Percentiles rank a stretch among this genome's conserved stretches.
phyloP scores from a whole-genome alignment of 2,113 vertebrate genomes.

The Gavia stellata region DNA sequence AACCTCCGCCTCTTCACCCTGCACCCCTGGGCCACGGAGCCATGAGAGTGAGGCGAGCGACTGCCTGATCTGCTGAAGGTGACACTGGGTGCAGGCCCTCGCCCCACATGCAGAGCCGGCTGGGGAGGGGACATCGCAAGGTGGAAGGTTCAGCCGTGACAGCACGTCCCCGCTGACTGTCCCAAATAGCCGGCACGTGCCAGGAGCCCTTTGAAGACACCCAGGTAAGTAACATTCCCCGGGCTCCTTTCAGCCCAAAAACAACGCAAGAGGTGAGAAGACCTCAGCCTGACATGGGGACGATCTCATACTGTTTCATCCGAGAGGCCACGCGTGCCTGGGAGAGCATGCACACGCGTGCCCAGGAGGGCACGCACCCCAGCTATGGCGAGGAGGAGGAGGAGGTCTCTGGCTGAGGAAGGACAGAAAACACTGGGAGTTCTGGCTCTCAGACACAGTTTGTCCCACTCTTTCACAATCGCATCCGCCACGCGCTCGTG shows the following conservation, averaged over 20 bases:
- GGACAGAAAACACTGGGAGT: not conserved
- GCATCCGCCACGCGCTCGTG: rapidly evolving
- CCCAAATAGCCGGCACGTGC: not conserved
- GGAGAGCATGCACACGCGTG: not conserved
- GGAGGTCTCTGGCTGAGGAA: not conserved
- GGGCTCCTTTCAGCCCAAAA: not conserved
- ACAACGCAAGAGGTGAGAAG: rapidly evolving
- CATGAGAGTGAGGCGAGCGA: rapidly evolving
- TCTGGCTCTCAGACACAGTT: not conserved
- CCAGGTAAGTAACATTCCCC: rapidly evolving
- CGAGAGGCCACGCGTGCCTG: rapidly evolving
- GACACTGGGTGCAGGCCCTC: not conserved
- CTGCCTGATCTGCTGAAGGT: not conserved
- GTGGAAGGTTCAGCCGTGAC: rapidly evolving
- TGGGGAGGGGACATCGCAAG: rapidly evolving
- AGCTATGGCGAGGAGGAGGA: rapidly evolving
- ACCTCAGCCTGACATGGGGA: rapidly evolving
- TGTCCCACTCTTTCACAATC: rapidly evolving
- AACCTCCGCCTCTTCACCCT: not conserved
- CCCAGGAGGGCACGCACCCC: not conserved
- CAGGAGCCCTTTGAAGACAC: not conserved
- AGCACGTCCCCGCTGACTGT: not conserved
- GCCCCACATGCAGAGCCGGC: rapidly evolving
- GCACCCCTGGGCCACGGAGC: not conserved
- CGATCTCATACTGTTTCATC: rapidly evolving